These are phyloP conservation scores for Drosophila malerkotliana DNA, from an alignment of 1,140 invertebrate species.

Conservation along the genomic window DNA sequence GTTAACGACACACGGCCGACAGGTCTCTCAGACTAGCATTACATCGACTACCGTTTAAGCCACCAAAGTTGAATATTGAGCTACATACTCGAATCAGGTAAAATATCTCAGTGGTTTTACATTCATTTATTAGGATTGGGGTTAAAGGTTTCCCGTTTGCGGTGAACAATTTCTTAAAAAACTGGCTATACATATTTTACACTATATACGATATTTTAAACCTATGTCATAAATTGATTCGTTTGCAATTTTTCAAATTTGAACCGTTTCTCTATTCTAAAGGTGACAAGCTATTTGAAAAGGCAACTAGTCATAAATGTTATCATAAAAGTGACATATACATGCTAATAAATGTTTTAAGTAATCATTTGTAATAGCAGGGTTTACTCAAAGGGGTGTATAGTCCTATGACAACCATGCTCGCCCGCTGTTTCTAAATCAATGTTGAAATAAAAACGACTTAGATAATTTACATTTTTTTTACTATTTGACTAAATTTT, in stretches of 20 bases:
- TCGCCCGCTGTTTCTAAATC: background rate
- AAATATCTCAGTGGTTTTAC: background rate
- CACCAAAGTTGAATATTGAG: background rate
- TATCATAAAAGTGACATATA: background rate
- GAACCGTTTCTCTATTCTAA: too few relatives aligned
- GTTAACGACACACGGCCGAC: slow-evolving; percentile 1
- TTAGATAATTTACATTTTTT: background rate
- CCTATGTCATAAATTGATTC: too few relatives aligned
- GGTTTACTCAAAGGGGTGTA: background rate
- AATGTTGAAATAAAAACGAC: background rate
- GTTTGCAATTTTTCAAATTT: too few relatives aligned
- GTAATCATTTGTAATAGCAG: background rate
- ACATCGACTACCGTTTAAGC: background rate
- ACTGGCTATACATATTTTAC: too few relatives aligned
- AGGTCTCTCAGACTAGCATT: background rate
- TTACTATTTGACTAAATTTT: background rate
- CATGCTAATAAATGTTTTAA: background rate
- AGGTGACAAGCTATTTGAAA: background rate
- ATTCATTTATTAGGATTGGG: background rate
- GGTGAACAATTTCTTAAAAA: background rate
- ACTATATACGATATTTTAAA: too few relatives aligned
- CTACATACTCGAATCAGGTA: background rate
- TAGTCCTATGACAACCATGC: too few relatives aligned
- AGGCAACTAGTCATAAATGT: background rate
- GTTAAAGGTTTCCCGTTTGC: background rate